Percentiles rank a stretch among this genome's conserved stretches.
Evolutionary conservation across 1,140 invertebrate genomes (phyloP).

Genomic region (Nilaparvata lugens): DNA sequence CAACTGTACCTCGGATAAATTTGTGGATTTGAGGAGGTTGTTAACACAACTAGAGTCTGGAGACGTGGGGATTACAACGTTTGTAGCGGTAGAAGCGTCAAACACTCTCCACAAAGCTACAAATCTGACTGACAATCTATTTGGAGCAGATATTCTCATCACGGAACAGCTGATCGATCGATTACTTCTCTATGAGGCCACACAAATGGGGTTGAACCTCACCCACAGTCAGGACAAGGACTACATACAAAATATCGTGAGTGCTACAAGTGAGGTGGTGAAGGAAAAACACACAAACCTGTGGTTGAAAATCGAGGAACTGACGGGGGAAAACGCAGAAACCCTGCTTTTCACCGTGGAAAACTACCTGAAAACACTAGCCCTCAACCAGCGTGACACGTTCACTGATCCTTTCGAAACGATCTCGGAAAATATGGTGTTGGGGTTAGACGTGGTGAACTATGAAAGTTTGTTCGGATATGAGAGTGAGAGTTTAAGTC

Average conservation of each 20-base stretch:
- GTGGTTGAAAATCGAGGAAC: slow-evolving; percentile 65
- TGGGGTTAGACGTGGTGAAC: slow-evolving; percentile 83
- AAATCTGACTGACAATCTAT: slow-evolving; percentile 53
- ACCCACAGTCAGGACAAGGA: slow-evolving; percentile 93
- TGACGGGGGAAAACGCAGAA: slow-evolving; percentile 61
- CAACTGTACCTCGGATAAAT: slow-evolving; percentile 83
- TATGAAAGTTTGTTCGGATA: slow-evolving; percentile 79
- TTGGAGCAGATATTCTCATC: slow-evolving; percentile 80
- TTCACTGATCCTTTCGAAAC: slow-evolving; percentile 92
- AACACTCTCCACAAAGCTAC: slow-evolving; percentile 62
- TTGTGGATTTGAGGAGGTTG: slow-evolving; percentile 68
- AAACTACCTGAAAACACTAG: slow-evolving; percentile 70
- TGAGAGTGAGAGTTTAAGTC: slow-evolving; percentile 34
- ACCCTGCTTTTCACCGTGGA: slow-evolving; percentile 64
- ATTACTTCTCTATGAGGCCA: slow-evolving; percentile 67
- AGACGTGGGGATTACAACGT: slow-evolving; percentile 73
- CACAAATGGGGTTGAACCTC: slow-evolving; percentile 75
- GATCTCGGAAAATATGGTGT: slow-evolving; percentile 72
- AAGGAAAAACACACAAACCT: slow-evolving; percentile 54
- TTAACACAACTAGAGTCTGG: slow-evolving; percentile 64
- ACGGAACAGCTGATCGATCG: slow-evolving; percentile 64
- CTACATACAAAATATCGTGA: slow-evolving; percentile 74
- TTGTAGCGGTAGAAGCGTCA: slow-evolving; percentile 77
- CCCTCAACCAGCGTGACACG: slow-evolving; percentile 79
- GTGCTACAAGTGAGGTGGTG: slow-evolving; percentile 66